Conservation (phyloP, 2,888 invertebrate species). For the Asteroscopus sphinx region DNA sequence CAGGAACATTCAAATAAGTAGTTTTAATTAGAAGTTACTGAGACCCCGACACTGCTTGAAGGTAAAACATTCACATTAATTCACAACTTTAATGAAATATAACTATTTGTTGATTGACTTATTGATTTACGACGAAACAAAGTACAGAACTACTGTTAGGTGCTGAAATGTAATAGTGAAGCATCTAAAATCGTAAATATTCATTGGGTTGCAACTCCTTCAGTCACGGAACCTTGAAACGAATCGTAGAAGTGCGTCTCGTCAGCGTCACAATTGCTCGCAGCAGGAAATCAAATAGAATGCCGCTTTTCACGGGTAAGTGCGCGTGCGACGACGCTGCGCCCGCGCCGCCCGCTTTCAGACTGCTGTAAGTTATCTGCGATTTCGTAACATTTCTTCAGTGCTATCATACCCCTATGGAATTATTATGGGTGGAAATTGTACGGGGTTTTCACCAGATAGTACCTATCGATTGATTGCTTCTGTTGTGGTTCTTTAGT, state of each 20-base stretch:
- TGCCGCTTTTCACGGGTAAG: constrained; percentile 54
- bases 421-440: constrained; percentile 4
- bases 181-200: constrained; percentile 6
- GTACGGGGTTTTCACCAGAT: constrained; percentile 11
- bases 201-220: constrained; percentile 4
- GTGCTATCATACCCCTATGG: constrained; percentile 46
- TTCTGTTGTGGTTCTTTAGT: too few species aligned
- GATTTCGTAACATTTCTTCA: constrained; percentile 38
- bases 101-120: too few species aligned
- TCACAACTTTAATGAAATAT: constrained; percentile 15
- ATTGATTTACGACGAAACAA: not conserved
- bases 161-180: constrained; percentile 17
- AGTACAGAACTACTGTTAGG: not conserved
- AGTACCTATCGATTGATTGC: too few species aligned
- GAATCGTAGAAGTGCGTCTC: constrained; percentile 20
- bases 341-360: constrained; percentile 51
- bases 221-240: constrained; percentile 33
- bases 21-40: constrained; percentile 10
- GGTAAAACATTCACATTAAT: constrained; percentile 37
- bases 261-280: too few species aligned
- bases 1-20: constrained; percentile 7
- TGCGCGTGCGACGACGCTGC: constrained; percentile 46
- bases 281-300: constrained; percentile 52
- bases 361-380: constrained; percentile 21
- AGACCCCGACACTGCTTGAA: constrained; percentile 34